Evolutionary conservation across 2,113 vertebrate species (phyloP).

Genomic region (Synodontis membranacea): DNA sequence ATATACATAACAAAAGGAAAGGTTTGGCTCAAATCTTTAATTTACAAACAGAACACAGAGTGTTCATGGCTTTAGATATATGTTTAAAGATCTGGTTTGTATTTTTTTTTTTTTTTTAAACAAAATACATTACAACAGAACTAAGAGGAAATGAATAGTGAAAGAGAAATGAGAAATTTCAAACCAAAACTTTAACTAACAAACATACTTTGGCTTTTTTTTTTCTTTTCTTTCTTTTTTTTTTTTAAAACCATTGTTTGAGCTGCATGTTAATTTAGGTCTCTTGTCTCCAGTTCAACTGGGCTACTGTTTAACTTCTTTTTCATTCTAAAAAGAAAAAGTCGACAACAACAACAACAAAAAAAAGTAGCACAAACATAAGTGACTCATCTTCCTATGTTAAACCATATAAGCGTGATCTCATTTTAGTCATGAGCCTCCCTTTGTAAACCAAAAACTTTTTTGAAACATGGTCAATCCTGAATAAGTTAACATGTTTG

Average conservation of each 20-base stretch:
- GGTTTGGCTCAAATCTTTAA: constrained; percentile 96
- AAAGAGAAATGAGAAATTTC: constrained; percentile 81
- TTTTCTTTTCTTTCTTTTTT: constrained; percentile 82
- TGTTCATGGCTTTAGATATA: constrained; percentile 98
- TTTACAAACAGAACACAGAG: constrained; percentile 92
- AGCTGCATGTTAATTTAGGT: constrained; percentile 87
- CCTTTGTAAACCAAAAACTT: constrained; percentile 37
- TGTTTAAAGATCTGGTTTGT: constrained; percentile 87
- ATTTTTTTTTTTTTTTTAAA: constrained; percentile 77
- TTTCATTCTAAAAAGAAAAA: constrained; percentile 50
- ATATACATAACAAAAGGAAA: constrained; percentile 88
- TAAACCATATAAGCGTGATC: constrained; percentile 13
- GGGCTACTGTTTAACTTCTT: constrained; percentile 73
- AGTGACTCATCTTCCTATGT: constrained; percentile 36
- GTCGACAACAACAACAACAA: not conserved
- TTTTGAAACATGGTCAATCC: constrained; percentile 27
- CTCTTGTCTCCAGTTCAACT: constrained; percentile 87
- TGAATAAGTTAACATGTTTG: constrained; percentile 38
- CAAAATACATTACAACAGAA: constrained; percentile 78
- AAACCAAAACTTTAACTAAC: constrained; percentile 84
- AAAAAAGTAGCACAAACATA: not conserved
- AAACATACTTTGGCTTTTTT: constrained; percentile 97
- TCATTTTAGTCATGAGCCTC: constrained; percentile 27
- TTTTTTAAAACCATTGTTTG: constrained; percentile 79
- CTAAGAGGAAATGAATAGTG: constrained; percentile 79